phyloP scores from a whole-genome alignment of 2,113 vertebrate genomes.

The Pseudopipra pipra region DNA sequence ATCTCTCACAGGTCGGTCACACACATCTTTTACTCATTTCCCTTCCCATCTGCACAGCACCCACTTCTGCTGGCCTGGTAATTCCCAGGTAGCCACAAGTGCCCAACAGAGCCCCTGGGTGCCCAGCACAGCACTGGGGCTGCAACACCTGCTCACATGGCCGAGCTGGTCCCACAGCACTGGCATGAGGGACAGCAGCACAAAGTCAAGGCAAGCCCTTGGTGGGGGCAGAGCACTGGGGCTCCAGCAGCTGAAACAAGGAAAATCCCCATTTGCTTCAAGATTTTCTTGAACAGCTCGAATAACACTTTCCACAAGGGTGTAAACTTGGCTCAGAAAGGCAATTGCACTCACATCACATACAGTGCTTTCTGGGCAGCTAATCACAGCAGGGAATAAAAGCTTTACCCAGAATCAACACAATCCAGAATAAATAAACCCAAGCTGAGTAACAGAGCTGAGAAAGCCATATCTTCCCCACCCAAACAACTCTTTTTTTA shows the following conservation, averaged over 20 bases:
- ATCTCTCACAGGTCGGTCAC: not conserved
- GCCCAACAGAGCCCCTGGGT: not conserved
- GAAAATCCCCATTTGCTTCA: not conserved
- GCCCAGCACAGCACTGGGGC: not conserved
- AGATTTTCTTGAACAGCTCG: not conserved
- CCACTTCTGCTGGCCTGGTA: not conserved
- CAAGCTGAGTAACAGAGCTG: not conserved
- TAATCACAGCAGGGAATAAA: not conserved
- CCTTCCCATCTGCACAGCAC: not conserved
- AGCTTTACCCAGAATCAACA: not conserved
- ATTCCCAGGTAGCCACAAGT: not conserved
- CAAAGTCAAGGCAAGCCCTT: not conserved
- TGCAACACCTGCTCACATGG: rapidly evolving
- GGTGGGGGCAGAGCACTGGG: not conserved
- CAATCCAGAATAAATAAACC: not conserved
- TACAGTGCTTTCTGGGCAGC: not conserved
- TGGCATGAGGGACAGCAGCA: rapidly evolving
- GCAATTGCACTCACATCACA: rapidly evolving
- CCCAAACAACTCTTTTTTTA: not conserved
- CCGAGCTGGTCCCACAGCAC: not conserved
- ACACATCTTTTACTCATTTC: not conserved
- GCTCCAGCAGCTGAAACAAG: not conserved
- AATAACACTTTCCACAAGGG: not conserved
- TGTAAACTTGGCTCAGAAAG: not conserved
- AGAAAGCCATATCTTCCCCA: not conserved